phyloP scores from a whole-genome alignment of 2,888 invertebrate species.

The Drosophila suboccidentalis region DNA sequence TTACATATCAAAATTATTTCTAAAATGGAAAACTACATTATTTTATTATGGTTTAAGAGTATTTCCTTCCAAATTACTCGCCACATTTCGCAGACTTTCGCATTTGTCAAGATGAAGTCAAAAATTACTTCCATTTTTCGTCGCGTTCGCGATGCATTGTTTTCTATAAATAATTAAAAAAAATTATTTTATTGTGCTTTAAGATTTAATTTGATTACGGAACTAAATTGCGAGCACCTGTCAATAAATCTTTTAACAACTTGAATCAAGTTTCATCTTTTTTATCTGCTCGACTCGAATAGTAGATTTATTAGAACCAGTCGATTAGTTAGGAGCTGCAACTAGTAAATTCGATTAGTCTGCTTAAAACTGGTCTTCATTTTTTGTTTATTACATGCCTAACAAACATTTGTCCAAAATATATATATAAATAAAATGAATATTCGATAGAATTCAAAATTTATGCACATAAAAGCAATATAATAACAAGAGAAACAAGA shows the following conservation, averaged over 20 bases:
- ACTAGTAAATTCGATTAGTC: constrained; percentile 9
- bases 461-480: constrained; percentile 9
- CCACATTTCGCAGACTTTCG: too few relatives aligned
- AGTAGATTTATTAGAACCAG: constrained; percentile 21
- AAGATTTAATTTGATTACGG: constrained; percentile 4
- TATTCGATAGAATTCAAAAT: constrained; percentile 15
- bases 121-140: too few relatives aligned
- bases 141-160: too few relatives aligned
- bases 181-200: background rate
- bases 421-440: constrained; percentile 1
- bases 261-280: constrained; percentile 6
- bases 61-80: too few relatives aligned
- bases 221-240: constrained; percentile 14
- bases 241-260: constrained; percentile 11
- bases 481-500: constrained; percentile 4
- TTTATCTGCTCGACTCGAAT: constrained; percentile 1
- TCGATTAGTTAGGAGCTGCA: constrained; percentile 10
- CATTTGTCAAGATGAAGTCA: too few relatives aligned
- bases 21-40: too few relatives aligned
- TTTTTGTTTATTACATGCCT: constrained; percentile 2
- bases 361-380: constrained; percentile 13
- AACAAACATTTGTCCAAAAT: constrained; percentile 1
- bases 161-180: too few relatives aligned
- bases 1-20: too few relatives aligned
- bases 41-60: too few relatives aligned